Conservation (phyloP, 2,113 vertebrate genomes). For the Cottus gobio region DNA sequence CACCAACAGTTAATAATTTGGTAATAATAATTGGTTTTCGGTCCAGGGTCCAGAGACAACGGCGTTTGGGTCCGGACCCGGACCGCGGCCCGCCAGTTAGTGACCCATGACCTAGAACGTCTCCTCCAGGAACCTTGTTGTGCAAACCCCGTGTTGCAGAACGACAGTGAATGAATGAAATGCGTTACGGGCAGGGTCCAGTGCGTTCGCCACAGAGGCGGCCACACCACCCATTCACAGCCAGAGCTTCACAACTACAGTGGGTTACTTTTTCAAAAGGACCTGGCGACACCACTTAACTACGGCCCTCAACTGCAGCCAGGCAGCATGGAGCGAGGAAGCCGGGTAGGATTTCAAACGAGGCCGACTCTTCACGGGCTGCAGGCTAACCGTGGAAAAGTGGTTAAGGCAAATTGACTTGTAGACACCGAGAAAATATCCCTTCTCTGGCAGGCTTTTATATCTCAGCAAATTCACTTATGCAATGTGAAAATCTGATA, state of each 20-base stretch:
- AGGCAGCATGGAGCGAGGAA: constrained; percentile 35
- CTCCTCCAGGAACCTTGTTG: neutral
- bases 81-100: too few species aligned
- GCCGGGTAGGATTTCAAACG: constrained; percentile 54
- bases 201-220: constrained; percentile 23
- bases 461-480: constrained; percentile 58
- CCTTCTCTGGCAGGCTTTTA: constrained; percentile 38
- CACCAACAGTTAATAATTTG: too few species aligned
- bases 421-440: constrained; percentile 43
- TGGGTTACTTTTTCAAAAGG: constrained; percentile 61
- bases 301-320: constrained; percentile 49
- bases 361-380: constrained; percentile 48
- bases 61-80: too few species aligned
- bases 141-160: neutral
- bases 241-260: constrained; percentile 44
- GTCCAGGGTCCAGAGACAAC: too few species aligned
- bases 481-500: constrained; percentile 71
- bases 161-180: neutral
- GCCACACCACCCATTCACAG: constrained; percentile 28
- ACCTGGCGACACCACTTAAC: constrained; percentile 50
- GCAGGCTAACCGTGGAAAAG: constrained; percentile 60
- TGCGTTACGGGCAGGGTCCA: constrained; percentile 7
- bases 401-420: constrained; percentile 49
- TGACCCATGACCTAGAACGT: too few species aligned
- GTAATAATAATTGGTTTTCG: too few species aligned